Base-by-base conservation (phyloP, 2,797 vertebrate species). In the Melanotaenia trifasciata region DNA sequence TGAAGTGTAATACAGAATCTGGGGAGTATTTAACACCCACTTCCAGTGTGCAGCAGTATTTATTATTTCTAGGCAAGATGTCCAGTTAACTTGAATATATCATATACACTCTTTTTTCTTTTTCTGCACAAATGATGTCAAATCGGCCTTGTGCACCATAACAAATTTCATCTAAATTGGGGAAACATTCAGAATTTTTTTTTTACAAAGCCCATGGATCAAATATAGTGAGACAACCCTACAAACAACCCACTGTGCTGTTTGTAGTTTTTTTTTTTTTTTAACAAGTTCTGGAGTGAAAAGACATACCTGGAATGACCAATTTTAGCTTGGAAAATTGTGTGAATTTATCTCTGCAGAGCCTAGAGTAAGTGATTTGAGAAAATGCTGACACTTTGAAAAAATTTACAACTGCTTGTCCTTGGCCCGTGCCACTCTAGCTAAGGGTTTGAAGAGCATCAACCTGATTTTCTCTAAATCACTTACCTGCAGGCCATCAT, bases 331-430 rank as follows among this genome's bases (percentile, higher is more conserved):
- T 57, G 64, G 76, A 86, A 90, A 93, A 92, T 86, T 78, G 87
- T 67, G 78, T 76, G 88, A 92, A 93, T 91, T 85, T 91, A 90
- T 91, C 89, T 81, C 76, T 79, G 71, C 32, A 6, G 11, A 76
- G 70, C 66, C 74, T 57, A 70, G 83, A 77, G 86, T 92, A 88
- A 85, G 86, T 69, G 57, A 81, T 84, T 83, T 4, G 81, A 80
- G 79, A 93, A 94, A 93, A 85, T 56, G 87, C 90, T 93, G 93
- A 93, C 91, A 87, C 80, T 90, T 83, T 59, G 58, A 78, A 76
- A 88, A 89, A 90, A 94, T 89, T 80, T 89, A 91, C 90, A 78
- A 83, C 84, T 71, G 76, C 74, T 70, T 73, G 79, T 91, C 87
- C 88, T 92, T 90, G 91, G 84, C 85, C 74, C 6, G 32, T 64